Conservation (phyloP, 2,888 invertebrate species). For the Sarcophaga subvicina region DNA sequence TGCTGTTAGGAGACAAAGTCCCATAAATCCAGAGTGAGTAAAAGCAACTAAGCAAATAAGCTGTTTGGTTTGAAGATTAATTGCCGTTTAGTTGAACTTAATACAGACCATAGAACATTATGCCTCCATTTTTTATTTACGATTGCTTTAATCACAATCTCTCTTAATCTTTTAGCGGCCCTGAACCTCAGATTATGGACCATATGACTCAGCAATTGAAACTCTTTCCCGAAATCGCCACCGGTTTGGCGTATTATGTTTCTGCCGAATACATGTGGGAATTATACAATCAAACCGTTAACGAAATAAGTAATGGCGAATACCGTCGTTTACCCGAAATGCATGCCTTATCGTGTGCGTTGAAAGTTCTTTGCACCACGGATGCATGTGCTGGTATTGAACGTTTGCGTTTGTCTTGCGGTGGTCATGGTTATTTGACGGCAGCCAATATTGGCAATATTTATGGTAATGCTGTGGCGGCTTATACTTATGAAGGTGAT, state of each 20-base stretch:
- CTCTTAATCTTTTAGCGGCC: constrained; percentile 83
- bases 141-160: background rate
- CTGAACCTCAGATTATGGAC: constrained; percentile 94
- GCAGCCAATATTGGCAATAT: constrained; percentile 91
- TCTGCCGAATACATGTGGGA: constrained; percentile 86
- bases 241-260: constrained; percentile 89
- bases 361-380: constrained; percentile 92
- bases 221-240: constrained; percentile 90
- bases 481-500: constrained; percentile 97
- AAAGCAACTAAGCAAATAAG: constrained; percentile 76
- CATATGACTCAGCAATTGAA: constrained; percentile 97
- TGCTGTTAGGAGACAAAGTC: constrained; percentile 93
- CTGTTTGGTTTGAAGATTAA: background rate
- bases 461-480: constrained; percentile 91
- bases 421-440: constrained; percentile 97
- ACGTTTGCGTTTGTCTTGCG: constrained; percentile 93
- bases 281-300: constrained; percentile 89
- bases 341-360: constrained; percentile 93
- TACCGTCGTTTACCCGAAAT: constrained; percentile 89
- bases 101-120: no score
- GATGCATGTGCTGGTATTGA: constrained; percentile 90
- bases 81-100: background rate
- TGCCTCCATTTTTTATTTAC: no score
- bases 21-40: constrained; percentile 88
- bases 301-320: constrained; percentile 89